Conservation (phyloP, 1,140 invertebrate species). For the Trichonephila clavipes region DNA sequence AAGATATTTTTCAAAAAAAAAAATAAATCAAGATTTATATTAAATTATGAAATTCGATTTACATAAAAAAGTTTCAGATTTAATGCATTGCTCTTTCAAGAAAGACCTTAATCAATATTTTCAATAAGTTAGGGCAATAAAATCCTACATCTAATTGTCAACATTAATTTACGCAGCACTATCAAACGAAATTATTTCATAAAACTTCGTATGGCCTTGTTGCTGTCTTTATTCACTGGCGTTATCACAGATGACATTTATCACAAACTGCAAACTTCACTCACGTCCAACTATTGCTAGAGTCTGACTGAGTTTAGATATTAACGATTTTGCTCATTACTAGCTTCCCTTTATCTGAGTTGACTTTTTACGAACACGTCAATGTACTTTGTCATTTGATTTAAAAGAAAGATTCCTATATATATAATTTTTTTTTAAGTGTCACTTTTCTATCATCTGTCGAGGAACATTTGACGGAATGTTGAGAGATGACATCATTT, state of each 20-base stretch:
- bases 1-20: too few relatives aligned
- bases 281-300: constrained; percentile 7
- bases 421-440: neutral
- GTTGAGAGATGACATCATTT: constrained; percentile 18
- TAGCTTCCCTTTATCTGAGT: neutral
- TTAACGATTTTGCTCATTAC: neutral
- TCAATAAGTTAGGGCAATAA: too few relatives aligned
- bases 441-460: constrained; percentile 26
- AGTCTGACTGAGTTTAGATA: too few relatives aligned
- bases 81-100: too few relatives aligned
- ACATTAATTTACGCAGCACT: too few relatives aligned
- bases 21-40: too few relatives aligned
- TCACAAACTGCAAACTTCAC: neutral
- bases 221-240: neutral
- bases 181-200: too few relatives aligned
- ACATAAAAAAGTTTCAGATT: too few relatives aligned
- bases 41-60: too few relatives aligned
- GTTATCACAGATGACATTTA: constrained; percentile 19
- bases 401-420: constrained; percentile 3
- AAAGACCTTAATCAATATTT: too few relatives aligned
- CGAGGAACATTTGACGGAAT: neutral
- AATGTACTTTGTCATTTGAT: neutral
- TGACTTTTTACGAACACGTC: neutral
- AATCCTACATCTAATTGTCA: too few relatives aligned
- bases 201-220: too few relatives aligned